Conservation (phyloP, 2,113 vertebrate genomes). For the Cephalopholis sonnerati region DNA sequence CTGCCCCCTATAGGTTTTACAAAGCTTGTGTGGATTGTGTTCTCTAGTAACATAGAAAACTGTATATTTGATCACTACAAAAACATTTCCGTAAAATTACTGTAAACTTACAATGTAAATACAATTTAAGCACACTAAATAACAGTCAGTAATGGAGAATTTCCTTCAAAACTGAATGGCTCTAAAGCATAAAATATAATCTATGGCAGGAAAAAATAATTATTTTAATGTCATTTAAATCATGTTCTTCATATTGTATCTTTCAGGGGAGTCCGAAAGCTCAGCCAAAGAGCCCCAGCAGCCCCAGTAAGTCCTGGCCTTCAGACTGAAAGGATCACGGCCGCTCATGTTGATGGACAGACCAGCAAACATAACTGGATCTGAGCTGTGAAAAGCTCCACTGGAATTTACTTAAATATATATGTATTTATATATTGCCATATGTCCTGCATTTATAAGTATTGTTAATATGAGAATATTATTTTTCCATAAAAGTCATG, state of each 20-base stretch:
- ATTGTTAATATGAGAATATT: constrained; percentile 76
- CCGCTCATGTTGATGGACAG: background rate
- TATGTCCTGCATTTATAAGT: constrained; percentile 73
- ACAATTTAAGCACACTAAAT: background rate
- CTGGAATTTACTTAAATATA: constrained; percentile 79
- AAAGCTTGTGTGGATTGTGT: background rate
- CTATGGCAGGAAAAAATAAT: background rate
- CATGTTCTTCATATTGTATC: background rate
- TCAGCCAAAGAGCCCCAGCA: constrained; percentile 72
- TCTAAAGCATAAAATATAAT: background rate
- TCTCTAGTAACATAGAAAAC: background rate
- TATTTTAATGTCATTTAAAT: background rate
- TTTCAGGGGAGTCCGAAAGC: constrained; percentile 80
- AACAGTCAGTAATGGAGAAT: background rate
- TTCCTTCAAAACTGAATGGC: background rate
- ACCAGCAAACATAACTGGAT: constrained; percentile 71
- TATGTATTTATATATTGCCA: constrained; percentile 78
- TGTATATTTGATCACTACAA: background rate
- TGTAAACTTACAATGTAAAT: background rate
- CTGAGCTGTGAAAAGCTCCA: constrained; percentile 72
- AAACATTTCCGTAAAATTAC: background rate
- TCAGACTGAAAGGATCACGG: constrained; percentile 63
- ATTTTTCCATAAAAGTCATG: constrained; percentile 73
- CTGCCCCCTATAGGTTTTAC: constrained; percentile 68
- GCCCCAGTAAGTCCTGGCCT: constrained; percentile 74